Evolutionary conservation across 2,113 vertebrate species (phyloP), one percentile per base, ranked within the genome.

Genomic region (Felis catus): DNA sequence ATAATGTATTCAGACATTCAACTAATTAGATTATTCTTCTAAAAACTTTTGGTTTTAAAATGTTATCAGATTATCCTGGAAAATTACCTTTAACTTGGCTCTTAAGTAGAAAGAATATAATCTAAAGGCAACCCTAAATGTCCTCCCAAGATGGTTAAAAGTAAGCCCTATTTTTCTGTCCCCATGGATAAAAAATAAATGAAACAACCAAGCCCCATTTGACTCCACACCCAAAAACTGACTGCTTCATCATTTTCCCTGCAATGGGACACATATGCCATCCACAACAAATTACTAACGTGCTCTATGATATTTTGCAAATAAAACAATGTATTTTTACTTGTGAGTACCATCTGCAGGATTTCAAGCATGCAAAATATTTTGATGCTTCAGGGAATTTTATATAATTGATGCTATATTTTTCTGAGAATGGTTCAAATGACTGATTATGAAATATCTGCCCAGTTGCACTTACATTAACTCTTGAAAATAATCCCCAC

Each of bases 321-420:
- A 98, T 98, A 98, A 98, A 97, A 91, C 79, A 97, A 87, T 93
- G 86, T 97, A 95, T 92, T 98, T 98, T 89, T 97, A 96, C 41
- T 98, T 97, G 58, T 95, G 89, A 98, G 71, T 97, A 98, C 98
- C 98, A 99, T 98, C 98, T 98, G 98, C 96, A 98, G 94, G 97
- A 98, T 97, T 98, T 98, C 97, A 98, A 98, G 97, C 98, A 98
- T 98, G 97, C 76, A 97, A 98, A 98, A 98, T 98, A 96, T 53
- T 97, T 98, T 96, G 97, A 89, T 97, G 98, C 98, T 97, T 97
- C 97, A 98, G 97, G 95, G 79, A 63, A 97, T 97, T 98, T 98
- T 98, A 98, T 0, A 96, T 97, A 98, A 98, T 98, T 97, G 92
- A 95, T 66, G 41, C 45, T 98, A 94, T 92, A 66, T 97, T 98